A percentile compares a stretch with the other conserved stretches of the same genome.
Evolutionary conservation across 2,888 invertebrate genomes (phyloP).

Genomic region (Theodoxus fluviatilis): DNA sequence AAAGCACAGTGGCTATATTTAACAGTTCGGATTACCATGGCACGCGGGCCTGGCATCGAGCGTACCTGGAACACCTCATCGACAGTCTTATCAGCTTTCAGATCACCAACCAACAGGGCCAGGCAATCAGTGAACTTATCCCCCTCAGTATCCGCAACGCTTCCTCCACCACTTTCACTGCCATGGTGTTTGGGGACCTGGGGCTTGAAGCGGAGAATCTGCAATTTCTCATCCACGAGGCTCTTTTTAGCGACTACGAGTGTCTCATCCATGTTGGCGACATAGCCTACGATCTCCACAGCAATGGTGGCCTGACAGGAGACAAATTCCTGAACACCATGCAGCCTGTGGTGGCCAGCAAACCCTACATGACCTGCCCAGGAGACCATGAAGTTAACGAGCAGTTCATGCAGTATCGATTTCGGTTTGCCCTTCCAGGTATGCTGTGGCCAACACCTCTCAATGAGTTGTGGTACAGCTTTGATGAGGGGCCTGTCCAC

Average conservation of each 20-base stretch:
- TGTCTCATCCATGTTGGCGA: conserved; percentile 59
- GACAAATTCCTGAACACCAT: conserved; percentile 55
- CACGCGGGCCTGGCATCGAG: no score
- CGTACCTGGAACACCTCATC: no score
- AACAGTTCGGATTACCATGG: no score
- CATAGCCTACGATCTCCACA: conserved; percentile 57
- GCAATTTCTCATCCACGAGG: conserved; percentile 48
- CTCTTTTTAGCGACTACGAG: conserved; percentile 43
- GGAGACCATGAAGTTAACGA: conserved; percentile 57
- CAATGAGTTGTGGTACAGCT: conserved; percentile 61
- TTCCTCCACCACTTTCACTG: no score
- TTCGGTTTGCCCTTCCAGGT: conserved; percentile 55
- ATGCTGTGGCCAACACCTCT: conserved; percentile 55
- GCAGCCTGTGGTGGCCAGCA: conserved; percentile 52
- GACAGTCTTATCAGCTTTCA: no score
- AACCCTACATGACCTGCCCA: conserved; percentile 60
- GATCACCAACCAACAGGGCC: no score
- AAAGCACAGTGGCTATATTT: no score
- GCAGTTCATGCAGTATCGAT: conserved; percentile 29
- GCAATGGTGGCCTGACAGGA: conserved; percentile 52
- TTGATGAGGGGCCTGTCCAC: conserved; percentile 58
- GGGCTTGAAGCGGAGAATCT: conserved; percentile 46
- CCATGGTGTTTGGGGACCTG: conserved; percentile 61
- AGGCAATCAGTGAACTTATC: no score
- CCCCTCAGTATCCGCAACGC: no score